Evolutionary conservation across 2,888 invertebrate species (phyloP).

Genomic region (Eurytoma adleriae): DNA sequence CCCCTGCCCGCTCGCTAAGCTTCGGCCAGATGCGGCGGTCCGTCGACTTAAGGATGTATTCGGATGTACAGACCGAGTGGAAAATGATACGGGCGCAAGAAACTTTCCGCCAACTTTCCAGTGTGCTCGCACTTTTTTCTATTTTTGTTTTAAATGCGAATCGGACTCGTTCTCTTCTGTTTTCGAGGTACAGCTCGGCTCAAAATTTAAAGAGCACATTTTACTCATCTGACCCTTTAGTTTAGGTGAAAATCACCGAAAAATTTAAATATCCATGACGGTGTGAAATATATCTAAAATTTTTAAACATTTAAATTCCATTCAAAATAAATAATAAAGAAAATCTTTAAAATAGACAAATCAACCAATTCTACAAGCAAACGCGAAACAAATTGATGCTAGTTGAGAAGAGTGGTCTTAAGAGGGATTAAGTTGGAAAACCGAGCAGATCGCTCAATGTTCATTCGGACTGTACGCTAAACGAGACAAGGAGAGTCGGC

Average conservation of each 20-base stretch:
- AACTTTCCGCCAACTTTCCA: neutral
- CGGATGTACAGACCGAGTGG: slow-evolving; percentile 10
- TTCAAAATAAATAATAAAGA: too few relatives aligned
- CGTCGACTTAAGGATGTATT: slow-evolving; percentile 30
- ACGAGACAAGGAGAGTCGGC: neutral
- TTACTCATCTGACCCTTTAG: neutral
- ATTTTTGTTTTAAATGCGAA: too few relatives aligned
- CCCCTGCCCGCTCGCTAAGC: slow-evolving; percentile 10
- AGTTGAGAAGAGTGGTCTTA: neutral
- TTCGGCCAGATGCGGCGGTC: neutral
- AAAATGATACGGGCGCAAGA: slow-evolving; percentile 10
- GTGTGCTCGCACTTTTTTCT: too few relatives aligned
- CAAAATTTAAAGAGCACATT: neutral
- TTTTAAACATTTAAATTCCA: too few relatives aligned
- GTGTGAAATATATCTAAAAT: too few relatives aligned
- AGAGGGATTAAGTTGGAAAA: neutral
- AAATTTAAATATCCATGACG: too few relatives aligned
- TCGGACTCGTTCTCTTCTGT: too few relatives aligned
- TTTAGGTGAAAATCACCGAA: too few relatives aligned
- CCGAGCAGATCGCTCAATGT: neutral
- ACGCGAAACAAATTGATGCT: neutral
- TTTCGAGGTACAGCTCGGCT: too few relatives aligned
- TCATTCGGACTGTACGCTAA: neutral
- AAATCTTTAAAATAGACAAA: too few relatives aligned
- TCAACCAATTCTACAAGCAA: neutral